Percentiles rank a stretch among this genome's conserved stretches.
These are phyloP conservation scores for Acanthochromis polyacanthus DNA, from an alignment of 2,113 vertebrate species.

Conservation along the genomic window DNA sequence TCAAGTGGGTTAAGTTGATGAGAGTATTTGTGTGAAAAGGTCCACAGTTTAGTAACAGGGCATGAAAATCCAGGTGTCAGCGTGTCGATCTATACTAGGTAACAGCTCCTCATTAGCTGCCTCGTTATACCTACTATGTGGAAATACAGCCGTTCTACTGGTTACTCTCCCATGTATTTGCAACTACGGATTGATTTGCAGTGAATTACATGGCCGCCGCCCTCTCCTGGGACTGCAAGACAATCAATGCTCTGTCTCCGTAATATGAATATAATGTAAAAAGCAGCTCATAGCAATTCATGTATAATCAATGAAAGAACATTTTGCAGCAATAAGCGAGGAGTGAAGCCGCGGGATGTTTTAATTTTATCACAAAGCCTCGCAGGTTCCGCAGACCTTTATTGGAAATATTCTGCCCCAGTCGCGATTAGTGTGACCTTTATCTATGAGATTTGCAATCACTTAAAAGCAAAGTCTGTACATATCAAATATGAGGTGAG, in stretches of 20 bases:
- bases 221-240: constrained; percentile 1
- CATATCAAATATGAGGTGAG: constrained; percentile 56
- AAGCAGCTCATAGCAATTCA: constrained; percentile 8
- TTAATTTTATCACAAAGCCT: constrained; percentile 1
- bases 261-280: constrained; percentile 30
- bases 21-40: constrained; percentile 10
- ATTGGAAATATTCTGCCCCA: not conserved
- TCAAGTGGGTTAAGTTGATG: constrained; percentile 30
- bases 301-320: constrained; percentile 29
- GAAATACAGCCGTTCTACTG: not conserved
- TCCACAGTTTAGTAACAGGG: constrained; percentile 26
- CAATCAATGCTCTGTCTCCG: constrained; percentile 51
- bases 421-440: constrained; percentile 26
- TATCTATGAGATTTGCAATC: constrained; percentile 36
- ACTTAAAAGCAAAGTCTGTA: constrained; percentile 47
- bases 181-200: constrained; percentile 46
- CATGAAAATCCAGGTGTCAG: constrained; percentile 35
- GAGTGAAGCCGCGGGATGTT: not conserved
- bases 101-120: constrained; percentile 45
- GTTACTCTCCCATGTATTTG: not conserved
- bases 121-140: constrained; percentile 38
- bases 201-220: constrained; percentile 31
- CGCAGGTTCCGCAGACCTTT: constrained; percentile 9
- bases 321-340: constrained; percentile 1
- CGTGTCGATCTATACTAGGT: not conserved